These are phyloP conservation scores for Esperia sulphurella DNA, from an alignment of 2,888 invertebrate genomes.

Conservation along the genomic window DNA sequence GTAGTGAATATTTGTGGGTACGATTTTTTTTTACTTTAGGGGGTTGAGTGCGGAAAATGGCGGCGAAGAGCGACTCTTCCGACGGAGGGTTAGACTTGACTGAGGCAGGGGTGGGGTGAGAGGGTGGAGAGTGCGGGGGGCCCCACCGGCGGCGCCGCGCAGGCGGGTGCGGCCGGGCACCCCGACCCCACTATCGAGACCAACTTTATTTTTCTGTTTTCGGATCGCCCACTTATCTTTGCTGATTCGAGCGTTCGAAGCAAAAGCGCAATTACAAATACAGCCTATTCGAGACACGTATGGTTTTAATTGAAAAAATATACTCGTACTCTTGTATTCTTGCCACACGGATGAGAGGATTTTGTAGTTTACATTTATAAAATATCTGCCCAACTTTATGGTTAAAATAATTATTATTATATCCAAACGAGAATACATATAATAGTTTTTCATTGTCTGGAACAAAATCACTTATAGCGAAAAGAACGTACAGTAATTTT, in stretches of 20 bases:
- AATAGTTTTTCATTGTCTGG: no score
- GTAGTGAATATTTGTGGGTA: background rate
- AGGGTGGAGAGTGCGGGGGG: conserved; percentile 17
- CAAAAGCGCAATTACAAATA: conserved; percentile 33
- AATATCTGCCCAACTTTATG: no score
- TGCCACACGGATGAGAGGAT: no score
- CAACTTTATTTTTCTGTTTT: conserved; percentile 53
- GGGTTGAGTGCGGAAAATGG: conserved; percentile 3
- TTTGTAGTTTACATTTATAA: no score
- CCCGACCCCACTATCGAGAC: conserved; percentile 30
- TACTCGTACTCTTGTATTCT: background rate
- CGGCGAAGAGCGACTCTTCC: conserved; percentile 30
- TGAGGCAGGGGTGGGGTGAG: conserved; percentile 34
- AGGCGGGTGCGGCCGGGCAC: conserved; percentile 10
- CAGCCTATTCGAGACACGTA: conserved; percentile 1
- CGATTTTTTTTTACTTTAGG: background rate
- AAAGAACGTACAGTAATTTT: no score
- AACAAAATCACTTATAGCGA: no score
- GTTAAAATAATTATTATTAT: no score
- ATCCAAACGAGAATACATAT: no score
- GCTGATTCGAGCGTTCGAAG: conserved; percentile 28
- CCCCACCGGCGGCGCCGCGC: conserved; percentile 11
- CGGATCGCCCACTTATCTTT: conserved; percentile 46
- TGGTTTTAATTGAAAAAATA: background rate
- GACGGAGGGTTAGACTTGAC: conserved; percentile 34